Base-by-base conservation (phyloP, 2,797 vertebrate species). In the Hypotaenidia philippensis region DNA sequence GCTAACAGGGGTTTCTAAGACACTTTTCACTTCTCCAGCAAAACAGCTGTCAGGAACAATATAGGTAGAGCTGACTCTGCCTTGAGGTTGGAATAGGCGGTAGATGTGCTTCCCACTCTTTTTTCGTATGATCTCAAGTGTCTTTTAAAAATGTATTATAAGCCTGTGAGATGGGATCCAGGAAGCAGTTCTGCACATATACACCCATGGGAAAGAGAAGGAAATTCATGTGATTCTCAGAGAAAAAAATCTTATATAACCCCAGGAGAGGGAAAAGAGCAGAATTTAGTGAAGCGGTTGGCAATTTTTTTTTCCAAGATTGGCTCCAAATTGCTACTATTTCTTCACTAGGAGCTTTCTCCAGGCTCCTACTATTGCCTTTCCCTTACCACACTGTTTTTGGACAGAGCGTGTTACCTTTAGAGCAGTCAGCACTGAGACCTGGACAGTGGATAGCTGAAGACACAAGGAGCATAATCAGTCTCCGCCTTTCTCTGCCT, bases 401-500 rank as follows among this genome's bases (percentile, higher is more conserved):
- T 52, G 10, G 22, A 74, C 9, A 36, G 15, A 40, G 11, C 0
- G 0, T 32, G 14, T 76, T 36, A 13, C 22, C 55, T 80, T 57
- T 36, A 57, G n/a, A 29, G 18, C 14, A 44, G 31, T 27, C n/a
- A 88, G 4, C 16, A 21, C 0, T 57, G 15, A 23, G 27, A 69
- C 9, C 5, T 70, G 29, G 26, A 34, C 2, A 27, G 18, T 32
- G 23, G 10, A 18, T 15, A 21, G 10, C 19, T 36, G n/a, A 79
- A 72, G 36, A 23, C 4, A n/a, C 6, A 17, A 3, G 21, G 26
- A 45, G 3, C 10, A 15, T n/a, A 34, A 34, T 26, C 2, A 0
- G 11, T 41, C 53, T 65, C 12, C 87, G 13, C 7, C 19, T 59
- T 68, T 61, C 50, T 93, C 55, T 74, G 22, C 31, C 60, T 63